These are phyloP conservation scores for Echinometra lucunter DNA, from an alignment of 53 echinoderm and acorn worm genomes.

Conservation along the genomic window DNA sequence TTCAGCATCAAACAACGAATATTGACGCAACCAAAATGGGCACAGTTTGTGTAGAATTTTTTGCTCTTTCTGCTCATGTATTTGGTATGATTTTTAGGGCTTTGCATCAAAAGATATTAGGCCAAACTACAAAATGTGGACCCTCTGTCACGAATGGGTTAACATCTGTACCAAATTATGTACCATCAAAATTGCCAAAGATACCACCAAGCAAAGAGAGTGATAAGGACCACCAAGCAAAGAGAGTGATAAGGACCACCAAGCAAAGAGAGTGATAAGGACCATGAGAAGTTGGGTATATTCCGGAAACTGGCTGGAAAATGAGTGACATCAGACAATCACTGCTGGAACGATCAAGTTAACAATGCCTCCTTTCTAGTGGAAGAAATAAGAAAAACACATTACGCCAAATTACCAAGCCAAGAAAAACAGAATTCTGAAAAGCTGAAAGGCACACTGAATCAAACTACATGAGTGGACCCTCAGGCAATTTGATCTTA, in stretches of 20 bases:
- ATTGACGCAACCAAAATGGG: no score
- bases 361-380: constrained; percentile 33
- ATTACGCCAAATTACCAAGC: constrained; percentile 45
- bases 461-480: neutral
- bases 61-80: no score
- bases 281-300: neutral
- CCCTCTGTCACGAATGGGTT: no score
- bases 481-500: neutral
- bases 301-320: neutral
- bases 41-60: no score
- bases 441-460: constrained; percentile 35
- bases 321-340: constrained; percentile 33
- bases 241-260: neutral
- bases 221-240: neutral
- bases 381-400: constrained; percentile 39
- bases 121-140: no score
- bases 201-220: neutral
- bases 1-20: no score
- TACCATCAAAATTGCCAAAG: neutral
- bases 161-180: neutral
- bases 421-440: constrained; percentile 50
- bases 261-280: neutral
- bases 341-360: constrained; percentile 11
- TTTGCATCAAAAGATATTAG: no score
- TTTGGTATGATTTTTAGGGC: no score